These are phyloP conservation scores for Meriones psammophilus DNA, from an alignment of 2,797 vertebrate genomes.

Conservation along the genomic window DNA sequence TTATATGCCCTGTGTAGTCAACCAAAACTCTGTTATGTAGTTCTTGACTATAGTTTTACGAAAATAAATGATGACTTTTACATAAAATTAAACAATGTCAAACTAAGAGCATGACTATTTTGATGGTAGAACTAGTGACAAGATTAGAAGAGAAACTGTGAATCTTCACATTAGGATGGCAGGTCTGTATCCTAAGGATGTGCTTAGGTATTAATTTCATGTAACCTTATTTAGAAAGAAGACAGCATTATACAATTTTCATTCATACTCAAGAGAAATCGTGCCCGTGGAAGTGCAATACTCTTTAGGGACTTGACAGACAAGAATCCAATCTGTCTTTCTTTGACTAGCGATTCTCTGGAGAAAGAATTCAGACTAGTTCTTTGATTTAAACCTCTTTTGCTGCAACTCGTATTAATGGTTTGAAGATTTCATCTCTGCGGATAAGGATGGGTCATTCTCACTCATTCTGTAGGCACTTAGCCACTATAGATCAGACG, in stretches of 20 bases:
- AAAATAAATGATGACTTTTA: not conserved
- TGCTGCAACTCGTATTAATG: not conserved
- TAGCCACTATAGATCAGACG: not conserved
- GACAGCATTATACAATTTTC: not conserved
- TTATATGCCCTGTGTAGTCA: not conserved
- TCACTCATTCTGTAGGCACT: not conserved
- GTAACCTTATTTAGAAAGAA: not conserved
- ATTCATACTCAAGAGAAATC: not conserved
- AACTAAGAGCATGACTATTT: conserved; percentile 1
- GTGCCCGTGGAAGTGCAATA: not conserved
- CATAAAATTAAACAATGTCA: not conserved
- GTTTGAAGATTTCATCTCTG: conserved; percentile 40
- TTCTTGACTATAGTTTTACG: not conserved
- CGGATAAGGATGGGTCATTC: conserved; percentile 4
- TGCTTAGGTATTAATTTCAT: not conserved
- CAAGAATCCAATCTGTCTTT: not conserved
- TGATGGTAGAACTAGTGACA: not conserved
- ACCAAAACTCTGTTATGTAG: not conserved
- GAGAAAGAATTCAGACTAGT: conserved; percentile 21
- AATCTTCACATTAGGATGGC: not conserved
- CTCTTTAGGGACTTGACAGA: not conserved
- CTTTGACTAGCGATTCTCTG: conserved; percentile 10
- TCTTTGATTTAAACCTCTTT: conserved; percentile 52
- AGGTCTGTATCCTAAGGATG: not conserved
- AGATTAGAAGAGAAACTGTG: not conserved